These are phyloP conservation scores for Octopus sinensis DNA, from an alignment of 1,140 invertebrate species.

Conservation along the genomic window DNA sequence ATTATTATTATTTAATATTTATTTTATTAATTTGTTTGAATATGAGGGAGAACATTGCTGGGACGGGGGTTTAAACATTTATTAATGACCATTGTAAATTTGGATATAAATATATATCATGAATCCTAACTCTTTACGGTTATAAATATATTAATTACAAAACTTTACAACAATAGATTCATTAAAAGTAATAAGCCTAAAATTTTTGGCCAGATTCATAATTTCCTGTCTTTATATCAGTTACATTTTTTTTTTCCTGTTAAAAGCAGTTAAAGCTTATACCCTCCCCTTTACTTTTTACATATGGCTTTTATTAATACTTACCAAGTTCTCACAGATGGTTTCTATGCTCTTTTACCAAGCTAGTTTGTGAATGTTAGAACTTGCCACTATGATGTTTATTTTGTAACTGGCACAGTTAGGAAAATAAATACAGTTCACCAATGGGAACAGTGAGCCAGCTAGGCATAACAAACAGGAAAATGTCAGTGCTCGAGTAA, in stretches of 20 bases:
- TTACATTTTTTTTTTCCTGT: too few species aligned
- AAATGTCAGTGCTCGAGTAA: constrained; percentile 13
- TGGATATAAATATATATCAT: too few species aligned
- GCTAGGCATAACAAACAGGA: constrained; percentile 24
- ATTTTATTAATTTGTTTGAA: too few species aligned
- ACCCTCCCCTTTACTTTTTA: neutral
- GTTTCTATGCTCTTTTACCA: neutral
- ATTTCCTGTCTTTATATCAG: too few species aligned
- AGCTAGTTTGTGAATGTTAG: neutral
- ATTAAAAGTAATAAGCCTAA: too few species aligned
- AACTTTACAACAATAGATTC: too few species aligned
- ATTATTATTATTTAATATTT: too few species aligned
- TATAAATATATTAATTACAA: too few species aligned
- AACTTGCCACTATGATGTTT: constrained; percentile 15
- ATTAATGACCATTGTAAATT: too few species aligned
- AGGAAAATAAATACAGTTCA: constrained; percentile 20
- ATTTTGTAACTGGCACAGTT: constrained; percentile 23
- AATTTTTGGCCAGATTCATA: too few species aligned
- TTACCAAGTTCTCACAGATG: neutral
- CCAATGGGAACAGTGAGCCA: constrained; percentile 12
- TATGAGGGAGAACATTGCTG: neutral
- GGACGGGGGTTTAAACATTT: neutral
- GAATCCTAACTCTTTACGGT: too few species aligned
- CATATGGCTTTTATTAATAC: neutral
- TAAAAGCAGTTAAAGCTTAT: neutral